Evolutionary conservation across 2,113 vertebrate species (phyloP).

Genomic region (Helogale parvula): DNA sequence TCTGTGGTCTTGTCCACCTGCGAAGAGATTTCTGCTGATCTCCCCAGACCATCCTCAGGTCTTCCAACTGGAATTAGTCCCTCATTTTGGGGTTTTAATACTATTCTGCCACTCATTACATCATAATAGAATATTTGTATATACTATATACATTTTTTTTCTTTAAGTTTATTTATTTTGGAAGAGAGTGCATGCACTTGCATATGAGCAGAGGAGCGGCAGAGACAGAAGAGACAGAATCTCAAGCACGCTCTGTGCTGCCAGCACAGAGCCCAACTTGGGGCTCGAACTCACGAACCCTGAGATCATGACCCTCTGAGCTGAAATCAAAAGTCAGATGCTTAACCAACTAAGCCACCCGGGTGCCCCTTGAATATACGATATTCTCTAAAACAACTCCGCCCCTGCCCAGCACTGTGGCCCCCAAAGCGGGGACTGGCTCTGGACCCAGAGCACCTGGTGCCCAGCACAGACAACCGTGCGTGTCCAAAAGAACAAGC

Average conservation of each 20-base stretch:
- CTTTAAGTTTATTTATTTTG: not conserved
- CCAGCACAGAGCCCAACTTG: too few species aligned
- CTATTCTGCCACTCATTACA: not conserved
- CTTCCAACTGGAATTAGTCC: not conserved
- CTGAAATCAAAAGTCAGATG: too few species aligned
- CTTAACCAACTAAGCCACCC: too few species aligned
- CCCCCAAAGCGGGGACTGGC: not conserved
- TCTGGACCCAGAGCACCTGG: not conserved
- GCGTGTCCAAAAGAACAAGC: not conserved
- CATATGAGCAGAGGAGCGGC: too few species aligned
- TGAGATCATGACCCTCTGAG: too few species aligned
- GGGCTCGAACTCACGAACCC: too few species aligned
- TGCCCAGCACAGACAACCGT: not conserved
- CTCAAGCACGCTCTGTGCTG: too few species aligned
- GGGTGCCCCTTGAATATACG: not conserved
- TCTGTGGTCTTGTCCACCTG: not conserved
- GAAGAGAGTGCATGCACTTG: too few species aligned
- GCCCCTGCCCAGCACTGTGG: not conserved
- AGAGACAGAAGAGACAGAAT: too few species aligned
- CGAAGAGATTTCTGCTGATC: not conserved
- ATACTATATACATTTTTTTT: not conserved
- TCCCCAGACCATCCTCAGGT: rapidly evolving
- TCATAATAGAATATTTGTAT: not conserved
- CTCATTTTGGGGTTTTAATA: not conserved
- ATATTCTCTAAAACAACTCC: not conserved